phyloP scores from a whole-genome alignment of 2,888 invertebrate species.

The Endomychus coccineus region DNA sequence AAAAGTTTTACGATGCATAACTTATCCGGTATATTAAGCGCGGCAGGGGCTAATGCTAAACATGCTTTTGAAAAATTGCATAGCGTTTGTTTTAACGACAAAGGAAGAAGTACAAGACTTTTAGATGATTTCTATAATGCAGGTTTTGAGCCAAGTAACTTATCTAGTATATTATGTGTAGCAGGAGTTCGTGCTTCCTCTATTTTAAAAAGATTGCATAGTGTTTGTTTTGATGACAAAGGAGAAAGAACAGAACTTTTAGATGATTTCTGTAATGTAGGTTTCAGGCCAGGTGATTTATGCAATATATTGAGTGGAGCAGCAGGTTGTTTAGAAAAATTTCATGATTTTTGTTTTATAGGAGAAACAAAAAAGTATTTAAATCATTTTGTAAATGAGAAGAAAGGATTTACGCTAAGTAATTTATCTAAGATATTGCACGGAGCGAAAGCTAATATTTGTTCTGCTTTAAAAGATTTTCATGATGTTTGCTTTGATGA shows the following conservation, averaged over 20 bases:
- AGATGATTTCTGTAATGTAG: slow-evolving; percentile 25
- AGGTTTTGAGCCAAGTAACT: slow-evolving; percentile 27
- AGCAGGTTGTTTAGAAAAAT: slow-evolving; percentile 24
- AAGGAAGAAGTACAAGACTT: slow-evolving; percentile 26
- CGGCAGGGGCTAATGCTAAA: slow-evolving; percentile 24
- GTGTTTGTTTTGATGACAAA: slow-evolving; percentile 25
- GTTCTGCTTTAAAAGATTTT: slow-evolving; percentile 30
- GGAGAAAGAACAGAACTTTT: slow-evolving; percentile 28
- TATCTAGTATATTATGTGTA: slow-evolving; percentile 25
- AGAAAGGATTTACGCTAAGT: slow-evolving; percentile 14
- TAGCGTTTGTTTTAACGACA: slow-evolving; percentile 29
- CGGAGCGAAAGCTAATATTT: slow-evolving; percentile 30
- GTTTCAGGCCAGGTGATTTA: slow-evolving; percentile 28
- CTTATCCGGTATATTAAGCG: slow-evolving; percentile 20
- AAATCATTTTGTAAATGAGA: slow-evolving; percentile 12
- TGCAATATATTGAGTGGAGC: slow-evolving; percentile 30
- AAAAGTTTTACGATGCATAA: slow-evolving; percentile 14
- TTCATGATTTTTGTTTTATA: slow-evolving; percentile 20
- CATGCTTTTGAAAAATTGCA: slow-evolving; percentile 31
- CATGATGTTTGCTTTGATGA: slow-evolving; percentile 25
- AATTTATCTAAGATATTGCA: slow-evolving; percentile 31
- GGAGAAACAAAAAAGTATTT: slow-evolving; percentile 27
- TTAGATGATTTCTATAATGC: slow-evolving; percentile 31
- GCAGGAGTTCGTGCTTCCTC: slow-evolving; percentile 23
- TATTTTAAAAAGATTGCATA: slow-evolving; percentile 25